Base-by-base conservation (phyloP, 1,140 invertebrate species). In the Drosophila orosa region DNA sequence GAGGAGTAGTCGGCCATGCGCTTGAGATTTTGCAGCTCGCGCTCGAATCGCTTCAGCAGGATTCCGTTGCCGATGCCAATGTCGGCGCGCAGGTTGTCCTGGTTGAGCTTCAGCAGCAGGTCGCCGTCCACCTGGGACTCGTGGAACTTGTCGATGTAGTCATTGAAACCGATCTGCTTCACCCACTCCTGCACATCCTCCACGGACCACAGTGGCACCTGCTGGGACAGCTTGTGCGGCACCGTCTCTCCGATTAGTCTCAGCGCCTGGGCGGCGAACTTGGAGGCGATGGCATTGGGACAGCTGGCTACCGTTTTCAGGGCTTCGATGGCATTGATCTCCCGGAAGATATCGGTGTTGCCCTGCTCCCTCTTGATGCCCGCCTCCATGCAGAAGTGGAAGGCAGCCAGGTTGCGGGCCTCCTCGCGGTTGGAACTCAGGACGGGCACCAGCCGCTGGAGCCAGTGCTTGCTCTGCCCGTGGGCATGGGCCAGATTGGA, bases 341-440 rank as follows among this genome's bases (percentile, higher is more conserved):
- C 97, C 56, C 95, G 94, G 90, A 99, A 99, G 80, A 99, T 96
- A 92, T 97, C 96, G 0, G 98, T 97, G 69, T 98, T 98, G 13
- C 97, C 97, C 92, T 99, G 98, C 78, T 98, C 96, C 80, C 98
- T 96, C 90, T 99, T 99, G 37, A 99, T 99, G 12, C 97, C 97
- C 3, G 99, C 98, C 92, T 99, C 99, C 98, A 99, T 99, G 85
- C 98, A 99, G 92, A 99, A 99, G 92, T 99, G 99, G 92, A 99
- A 99, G 27, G 98, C 98, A 0, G 99, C 98, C 56, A 99, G 92
- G 90, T 98, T 99, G 74, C 98, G 94, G 0, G 99, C 98, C 92
- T 99, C 98, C 90, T 98, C 97, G 57, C 98, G 93, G 91, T 99
- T 98, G 17, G 98, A 99, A 80, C 96, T 97, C 5, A 99, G 92